Base-by-base conservation (phyloP, 2,888 invertebrate genomes). In the Parthenolecanium corni region DNA sequence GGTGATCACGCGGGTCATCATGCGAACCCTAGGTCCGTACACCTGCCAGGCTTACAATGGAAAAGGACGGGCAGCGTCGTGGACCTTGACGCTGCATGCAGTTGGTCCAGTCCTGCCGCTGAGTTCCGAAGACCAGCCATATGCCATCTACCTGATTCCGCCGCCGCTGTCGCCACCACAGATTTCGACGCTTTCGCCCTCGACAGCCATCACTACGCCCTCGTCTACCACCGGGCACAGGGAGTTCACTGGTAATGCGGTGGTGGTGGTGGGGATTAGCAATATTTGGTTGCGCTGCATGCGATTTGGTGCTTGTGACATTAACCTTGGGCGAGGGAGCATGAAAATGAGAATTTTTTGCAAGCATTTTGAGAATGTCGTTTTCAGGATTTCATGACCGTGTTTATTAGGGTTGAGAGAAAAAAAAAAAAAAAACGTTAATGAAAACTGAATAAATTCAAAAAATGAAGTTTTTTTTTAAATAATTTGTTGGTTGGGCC, bases 11-110 rank as follows among this genome's bases (percentile, higher is more conserved):
- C 76, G 80, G 1, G 82, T 93, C 14, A 78, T 81, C 38, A 70
- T 84, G 20, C 80, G 82, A 5, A 86, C 86, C 70, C 79, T 90
- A 58, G 94, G 93, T 3, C 79, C 84, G 54, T 95, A 95, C 75
- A 85, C 85, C 5, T 95, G 95, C 71, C 86, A 88, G 71, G 93
- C 89, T 3, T 93, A 86, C 74, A 93, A 93, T 71, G 89, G 88
- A 2, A 72, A 81, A 9, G 85, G 83, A 12, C 81, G 82, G 68
- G 83, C 92, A 4, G 85, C 85, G 0, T 84, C 86, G 52, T 86
- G 87, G 82, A 80, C 83, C 14, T 80, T 89, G 6, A 79, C 80
- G 0, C 78, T 93, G 14, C 82, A 82, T 70, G 86, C 87, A 0
- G 75, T 82, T 66, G 84, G 84, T 18, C 84, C 86, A 0, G 81